These are phyloP conservation scores for Lasioglossum calceatum DNA, from an alignment of 2,888 invertebrate genomes.

Conservation along the genomic window DNA sequence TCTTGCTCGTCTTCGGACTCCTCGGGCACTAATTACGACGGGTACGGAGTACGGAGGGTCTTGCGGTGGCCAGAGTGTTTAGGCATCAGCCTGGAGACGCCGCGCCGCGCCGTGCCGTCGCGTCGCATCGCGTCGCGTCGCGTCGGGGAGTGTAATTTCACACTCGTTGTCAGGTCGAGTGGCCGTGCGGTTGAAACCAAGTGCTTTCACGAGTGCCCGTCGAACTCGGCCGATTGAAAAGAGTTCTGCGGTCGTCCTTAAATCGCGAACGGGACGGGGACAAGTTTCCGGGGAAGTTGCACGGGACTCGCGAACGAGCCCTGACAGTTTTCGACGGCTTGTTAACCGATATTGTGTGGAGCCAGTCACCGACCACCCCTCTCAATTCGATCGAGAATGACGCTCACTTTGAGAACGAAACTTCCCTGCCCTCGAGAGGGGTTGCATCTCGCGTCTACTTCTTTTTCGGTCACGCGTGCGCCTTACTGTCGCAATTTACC, in stretches of 20 bases:
- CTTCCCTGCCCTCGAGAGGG: not conserved
- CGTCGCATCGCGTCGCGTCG: too few species aligned
- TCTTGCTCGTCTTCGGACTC: not conserved
- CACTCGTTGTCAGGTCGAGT: conserved; percentile 42
- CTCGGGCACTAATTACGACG: conserved; percentile 47
- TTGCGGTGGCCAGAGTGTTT: conserved; percentile 41
- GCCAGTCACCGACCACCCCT: conserved; percentile 27
- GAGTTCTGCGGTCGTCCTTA: conserved; percentile 55
- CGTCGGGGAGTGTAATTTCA: conserved; percentile 64
- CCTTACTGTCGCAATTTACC: not conserved
- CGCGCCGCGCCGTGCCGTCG: too few species aligned
- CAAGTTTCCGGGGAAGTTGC: conserved; percentile 40
- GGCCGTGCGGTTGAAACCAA: conserved; percentile 59
- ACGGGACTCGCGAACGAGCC: conserved; percentile 41
- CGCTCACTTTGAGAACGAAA: conserved; percentile 28
- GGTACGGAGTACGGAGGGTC: conserved; percentile 21
- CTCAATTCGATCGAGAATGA: conserved; percentile 36
- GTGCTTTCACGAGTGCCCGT: conserved; percentile 56
- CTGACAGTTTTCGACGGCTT: conserved; percentile 48
- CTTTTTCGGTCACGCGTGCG: not conserved
- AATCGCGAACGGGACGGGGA: conserved; percentile 38
- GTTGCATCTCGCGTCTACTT: not conserved
- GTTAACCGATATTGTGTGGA: conserved; percentile 56
- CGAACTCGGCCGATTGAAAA: conserved; percentile 41
- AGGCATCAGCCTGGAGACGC: conserved; percentile 39